A percentile compares a stretch with the other conserved stretches of the same genome.
These are phyloP conservation scores for Oreortyx pictus DNA, from an alignment of 2,797 vertebrate genomes.

Conservation along the genomic window DNA sequence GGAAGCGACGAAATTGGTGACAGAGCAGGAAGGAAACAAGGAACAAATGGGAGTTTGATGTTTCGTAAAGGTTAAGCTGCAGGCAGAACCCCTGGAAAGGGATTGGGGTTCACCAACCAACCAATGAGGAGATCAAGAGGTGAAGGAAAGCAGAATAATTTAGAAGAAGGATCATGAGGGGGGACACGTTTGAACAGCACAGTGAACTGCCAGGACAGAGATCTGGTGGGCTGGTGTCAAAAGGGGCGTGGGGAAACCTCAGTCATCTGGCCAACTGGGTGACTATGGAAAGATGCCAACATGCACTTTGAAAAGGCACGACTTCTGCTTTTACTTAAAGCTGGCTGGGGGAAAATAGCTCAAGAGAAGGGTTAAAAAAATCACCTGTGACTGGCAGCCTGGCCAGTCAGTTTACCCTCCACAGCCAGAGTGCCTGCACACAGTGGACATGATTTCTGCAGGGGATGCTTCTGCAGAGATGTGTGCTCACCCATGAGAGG, in stretches of 20 bases:
- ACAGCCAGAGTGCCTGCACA: background rate
- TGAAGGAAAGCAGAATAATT: constrained; percentile 29
- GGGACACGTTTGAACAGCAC: background rate
- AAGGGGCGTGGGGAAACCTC: background rate
- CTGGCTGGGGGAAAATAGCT: background rate
- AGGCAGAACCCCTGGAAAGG: background rate
- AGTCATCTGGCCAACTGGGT: background rate
- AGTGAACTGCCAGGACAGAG: background rate
- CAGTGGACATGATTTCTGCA: background rate
- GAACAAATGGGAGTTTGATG: background rate
- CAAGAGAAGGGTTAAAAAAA: background rate
- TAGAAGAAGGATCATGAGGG: background rate
- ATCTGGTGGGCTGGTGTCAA: background rate
- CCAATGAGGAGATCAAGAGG: constrained; percentile 1
- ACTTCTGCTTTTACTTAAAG: background rate
- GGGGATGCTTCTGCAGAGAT: background rate
- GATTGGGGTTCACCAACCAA: background rate
- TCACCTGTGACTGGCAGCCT: background rate
- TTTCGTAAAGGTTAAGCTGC: background rate
- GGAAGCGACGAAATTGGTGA: background rate
- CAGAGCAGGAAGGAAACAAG: background rate
- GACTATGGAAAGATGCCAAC: background rate
- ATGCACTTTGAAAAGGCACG: background rate
- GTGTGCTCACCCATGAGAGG: background rate
- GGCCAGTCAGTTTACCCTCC: background rate